Evolutionary conservation across 2,888 invertebrate species (phyloP), one percentile per base, ranked within the genome.

Genomic region (Agrenia bidenticulata): DNA sequence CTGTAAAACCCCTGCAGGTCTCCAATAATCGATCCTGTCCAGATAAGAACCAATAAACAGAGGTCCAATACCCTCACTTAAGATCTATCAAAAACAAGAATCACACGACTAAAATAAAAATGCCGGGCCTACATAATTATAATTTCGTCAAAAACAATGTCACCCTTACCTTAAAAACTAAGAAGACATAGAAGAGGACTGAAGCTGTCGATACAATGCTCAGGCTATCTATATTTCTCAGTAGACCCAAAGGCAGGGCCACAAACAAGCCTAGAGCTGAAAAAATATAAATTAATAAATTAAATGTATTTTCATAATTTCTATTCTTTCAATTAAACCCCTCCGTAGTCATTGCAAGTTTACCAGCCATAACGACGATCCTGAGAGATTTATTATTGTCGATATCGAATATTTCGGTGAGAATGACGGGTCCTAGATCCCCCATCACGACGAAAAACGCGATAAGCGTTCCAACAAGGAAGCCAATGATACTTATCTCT

Each of bases 371-470:
- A 24, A 81, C 78, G 32, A 78, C 78, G 13, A 79, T 78, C 23
- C 86, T 84, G 21, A 88, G 79, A 67, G 85, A 86, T 76, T 87
- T 83, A 73, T 86, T 86, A 65, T 87, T 87, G 76, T 87, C 86
- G 32, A 90, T 82, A 55, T 87, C 84, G 59, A 92, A 85, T 77
- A 91, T 83, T 79, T 93, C 90, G 0, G 90, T 86, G 19, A 94
- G 83, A 64, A 97, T 92, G 78, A 90, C 90, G 19, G 98, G 97
- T 0, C 94, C 95, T 53, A 98, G 83, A 80, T 98, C 98, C 0
- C 98, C 98, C 73, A 98, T 92, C n/a, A 98, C 94, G 19, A 98
- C 96, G 80, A 94, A 93, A 80, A 94, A 97, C 2, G 97, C 96
- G 61, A 98, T 90, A 77, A 94, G 92, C 0, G 96, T 94, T 11